These are phyloP conservation scores for Tapirus terrestris DNA, from an alignment of 2,113 vertebrate genomes.

Conservation along the genomic window DNA sequence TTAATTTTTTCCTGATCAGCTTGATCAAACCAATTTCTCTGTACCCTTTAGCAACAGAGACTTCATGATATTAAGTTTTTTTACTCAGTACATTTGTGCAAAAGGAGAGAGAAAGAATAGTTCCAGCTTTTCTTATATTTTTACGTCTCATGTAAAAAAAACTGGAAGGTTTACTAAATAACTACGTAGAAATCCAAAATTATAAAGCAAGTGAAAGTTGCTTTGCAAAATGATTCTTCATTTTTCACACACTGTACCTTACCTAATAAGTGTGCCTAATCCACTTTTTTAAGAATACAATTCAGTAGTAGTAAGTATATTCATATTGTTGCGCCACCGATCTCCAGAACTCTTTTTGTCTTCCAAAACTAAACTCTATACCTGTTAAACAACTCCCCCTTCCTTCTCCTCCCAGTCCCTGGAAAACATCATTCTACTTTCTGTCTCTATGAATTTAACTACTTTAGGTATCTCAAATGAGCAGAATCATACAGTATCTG, in stretches of 20 bases:
- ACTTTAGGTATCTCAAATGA: background rate
- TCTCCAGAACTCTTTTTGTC: background rate
- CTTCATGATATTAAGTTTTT: background rate
- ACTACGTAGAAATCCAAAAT: background rate
- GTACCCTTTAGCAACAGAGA: background rate
- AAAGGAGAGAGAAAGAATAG: background rate
- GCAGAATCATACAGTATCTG: background rate
- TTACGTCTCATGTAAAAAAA: background rate
- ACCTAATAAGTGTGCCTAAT: background rate
- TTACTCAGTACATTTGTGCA: background rate
- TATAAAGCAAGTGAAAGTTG: background rate
- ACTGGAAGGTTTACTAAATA: background rate
- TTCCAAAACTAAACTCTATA: background rate
- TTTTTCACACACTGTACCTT: background rate
- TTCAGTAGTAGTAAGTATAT: background rate
- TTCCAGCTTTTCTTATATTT: background rate
- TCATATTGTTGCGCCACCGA: background rate
- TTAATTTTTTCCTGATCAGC: background rate
- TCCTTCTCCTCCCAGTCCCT: background rate
- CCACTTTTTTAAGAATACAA: background rate
- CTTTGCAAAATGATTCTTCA: background rate
- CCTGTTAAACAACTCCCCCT: background rate
- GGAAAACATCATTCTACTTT: background rate
- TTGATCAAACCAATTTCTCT: background rate
- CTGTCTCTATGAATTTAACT: background rate